Evolutionary conservation across 2,113 vertebrate genomes (phyloP).

Genomic region (Scomber scombrus): DNA sequence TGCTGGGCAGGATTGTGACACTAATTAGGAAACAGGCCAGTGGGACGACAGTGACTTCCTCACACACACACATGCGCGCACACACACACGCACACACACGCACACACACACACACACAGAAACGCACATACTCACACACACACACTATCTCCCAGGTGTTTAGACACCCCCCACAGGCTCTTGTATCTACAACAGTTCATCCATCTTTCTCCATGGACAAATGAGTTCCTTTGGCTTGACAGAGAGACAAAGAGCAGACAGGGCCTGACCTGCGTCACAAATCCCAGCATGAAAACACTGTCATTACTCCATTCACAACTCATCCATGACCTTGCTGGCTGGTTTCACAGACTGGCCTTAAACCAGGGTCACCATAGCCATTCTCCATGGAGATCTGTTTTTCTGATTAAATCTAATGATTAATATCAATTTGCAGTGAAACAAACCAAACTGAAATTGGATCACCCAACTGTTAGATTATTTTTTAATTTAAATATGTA

Average conservation of each 20-base stretch:
- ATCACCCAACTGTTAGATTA: no score
- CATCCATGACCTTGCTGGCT: conserved; percentile 4
- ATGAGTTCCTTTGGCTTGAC: conserved; percentile 63
- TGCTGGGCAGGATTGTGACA: conserved; percentile 47
- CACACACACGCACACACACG: conserved; percentile 16
- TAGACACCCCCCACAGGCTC: conserved; percentile 10
- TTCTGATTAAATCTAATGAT: background rate
- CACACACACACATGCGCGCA: conserved; percentile 6
- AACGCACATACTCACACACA: conserved; percentile 23
- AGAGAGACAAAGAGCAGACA: conserved; percentile 68
- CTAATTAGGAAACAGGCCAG: conserved; percentile 64
- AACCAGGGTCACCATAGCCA: background rate
- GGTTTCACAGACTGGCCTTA: background rate
- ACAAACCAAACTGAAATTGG: no score
- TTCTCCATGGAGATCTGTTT: background rate
- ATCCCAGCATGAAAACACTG: conserved; percentile 45
- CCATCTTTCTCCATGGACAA: conserved; percentile 59
- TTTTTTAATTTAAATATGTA: no score
- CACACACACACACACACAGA: conserved; percentile 1
- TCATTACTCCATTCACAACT: conserved; percentile 32
- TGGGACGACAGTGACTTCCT: conserved; percentile 63
- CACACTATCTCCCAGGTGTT: conserved; percentile 36
- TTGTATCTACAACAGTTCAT: conserved; percentile 39
- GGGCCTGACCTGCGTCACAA: conserved; percentile 58
- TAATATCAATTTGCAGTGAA: no score